These are phyloP conservation scores for Hypothenemus hampei DNA, from an alignment of 1,140 invertebrate genomes.

Conservation along the genomic window DNA sequence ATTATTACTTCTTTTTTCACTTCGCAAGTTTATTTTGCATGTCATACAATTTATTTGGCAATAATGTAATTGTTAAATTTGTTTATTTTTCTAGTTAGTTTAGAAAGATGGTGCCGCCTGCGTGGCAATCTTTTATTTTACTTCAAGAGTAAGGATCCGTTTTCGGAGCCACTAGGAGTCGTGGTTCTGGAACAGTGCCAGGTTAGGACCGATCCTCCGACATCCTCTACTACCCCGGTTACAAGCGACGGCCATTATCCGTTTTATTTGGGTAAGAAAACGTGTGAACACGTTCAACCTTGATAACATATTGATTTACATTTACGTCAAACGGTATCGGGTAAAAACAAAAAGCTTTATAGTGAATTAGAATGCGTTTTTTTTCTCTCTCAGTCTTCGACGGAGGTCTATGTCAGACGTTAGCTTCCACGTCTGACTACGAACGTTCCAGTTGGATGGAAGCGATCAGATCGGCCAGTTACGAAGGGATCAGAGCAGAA, in stretches of 20 bases:
- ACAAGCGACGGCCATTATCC: constrained; percentile 57
- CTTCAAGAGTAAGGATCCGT: constrained; percentile 84
- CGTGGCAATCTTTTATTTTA: constrained; percentile 93
- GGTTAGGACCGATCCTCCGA: constrained; percentile 63
- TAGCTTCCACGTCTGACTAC: constrained; percentile 71
- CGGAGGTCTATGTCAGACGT: constrained; percentile 71
- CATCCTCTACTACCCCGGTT: constrained; percentile 47
- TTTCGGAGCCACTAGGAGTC: constrained; percentile 81
- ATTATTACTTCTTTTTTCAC: too few species aligned
- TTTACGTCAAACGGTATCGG: too few species aligned
- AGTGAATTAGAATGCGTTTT: neutral
- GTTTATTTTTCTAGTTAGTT: constrained; percentile 59
- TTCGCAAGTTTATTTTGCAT: too few species aligned
- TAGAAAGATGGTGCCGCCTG: constrained; percentile 84
- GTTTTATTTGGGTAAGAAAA: constrained; percentile 60
- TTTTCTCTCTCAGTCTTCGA: constrained; percentile 65
- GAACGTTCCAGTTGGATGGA: constrained; percentile 86
- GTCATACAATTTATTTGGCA: too few species aligned
- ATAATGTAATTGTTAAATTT: neutral
- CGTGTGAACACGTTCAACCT: neutral
- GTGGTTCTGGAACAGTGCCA: constrained; percentile 83
- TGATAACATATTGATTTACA: too few species aligned
- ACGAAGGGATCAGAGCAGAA: constrained; percentile 74
- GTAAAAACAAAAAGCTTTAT: too few species aligned
- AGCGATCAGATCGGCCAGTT: constrained; percentile 77